These are phyloP conservation scores for Eristalinus aeneus DNA, from an alignment of 2,888 invertebrate species.

Conservation along the genomic window DNA sequence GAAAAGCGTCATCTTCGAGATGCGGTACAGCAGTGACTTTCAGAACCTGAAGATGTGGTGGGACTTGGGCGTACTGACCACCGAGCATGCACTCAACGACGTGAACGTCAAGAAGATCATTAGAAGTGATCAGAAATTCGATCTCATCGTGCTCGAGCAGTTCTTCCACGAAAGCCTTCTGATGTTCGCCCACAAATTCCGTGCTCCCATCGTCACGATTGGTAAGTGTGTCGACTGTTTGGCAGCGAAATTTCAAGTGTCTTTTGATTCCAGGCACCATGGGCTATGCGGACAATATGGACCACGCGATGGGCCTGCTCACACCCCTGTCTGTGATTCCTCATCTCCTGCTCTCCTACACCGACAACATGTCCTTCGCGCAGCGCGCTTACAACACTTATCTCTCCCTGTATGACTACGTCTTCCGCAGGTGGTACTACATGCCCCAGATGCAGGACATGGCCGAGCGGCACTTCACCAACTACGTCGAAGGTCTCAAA, in stretches of 20 bases:
- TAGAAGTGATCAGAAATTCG: constrained; percentile 78
- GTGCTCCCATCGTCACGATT: constrained; percentile 79
- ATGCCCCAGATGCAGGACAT: constrained; percentile 79
- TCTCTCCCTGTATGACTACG: constrained; percentile 76
- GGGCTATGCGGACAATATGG: constrained; percentile 80
- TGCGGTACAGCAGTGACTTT: constrained; percentile 78
- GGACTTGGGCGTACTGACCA: constrained; percentile 76
- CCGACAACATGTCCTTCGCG: constrained; percentile 79
- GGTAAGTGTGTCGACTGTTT: constrained; percentile 32
- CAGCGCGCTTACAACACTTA: constrained; percentile 79
- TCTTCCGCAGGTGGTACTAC: constrained; percentile 77
- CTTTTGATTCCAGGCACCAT: constrained; percentile 75
- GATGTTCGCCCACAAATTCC: constrained; percentile 80
- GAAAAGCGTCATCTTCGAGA: constrained; percentile 77
- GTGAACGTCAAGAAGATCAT: constrained; percentile 76
- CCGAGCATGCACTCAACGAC: constrained; percentile 77
- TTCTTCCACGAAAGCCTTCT: constrained; percentile 81
- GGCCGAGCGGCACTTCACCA: constrained; percentile 77
- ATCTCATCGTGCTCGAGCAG: constrained; percentile 80
- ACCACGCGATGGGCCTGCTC: constrained; percentile 79
- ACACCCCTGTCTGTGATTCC: constrained; percentile 80
- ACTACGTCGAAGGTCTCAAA: constrained; percentile 73
- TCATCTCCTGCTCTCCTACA: constrained; percentile 77
- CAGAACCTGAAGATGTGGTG: constrained; percentile 78
- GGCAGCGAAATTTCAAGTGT: neutral